Evolutionary conservation across 2,797 vertebrate species (phyloP).

Genomic region (Fratercula arctica): DNA sequence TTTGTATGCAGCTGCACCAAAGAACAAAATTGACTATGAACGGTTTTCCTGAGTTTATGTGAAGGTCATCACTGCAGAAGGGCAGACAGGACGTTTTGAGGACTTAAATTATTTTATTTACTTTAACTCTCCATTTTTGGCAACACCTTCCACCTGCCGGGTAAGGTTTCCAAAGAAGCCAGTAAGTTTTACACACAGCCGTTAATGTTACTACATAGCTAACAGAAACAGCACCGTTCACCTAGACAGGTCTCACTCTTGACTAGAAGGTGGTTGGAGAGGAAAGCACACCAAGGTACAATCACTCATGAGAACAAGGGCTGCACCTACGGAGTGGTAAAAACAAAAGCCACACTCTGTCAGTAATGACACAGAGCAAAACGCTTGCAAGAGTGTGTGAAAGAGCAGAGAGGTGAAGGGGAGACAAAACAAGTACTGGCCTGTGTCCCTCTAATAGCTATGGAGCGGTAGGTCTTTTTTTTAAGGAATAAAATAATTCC

Average conservation of each 20-base stretch:
- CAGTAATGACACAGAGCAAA: not conserved
- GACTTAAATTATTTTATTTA: not conserved
- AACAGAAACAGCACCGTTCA: not conserved
- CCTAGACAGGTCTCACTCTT: not conserved
- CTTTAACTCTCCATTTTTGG: not conserved
- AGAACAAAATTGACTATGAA: not conserved
- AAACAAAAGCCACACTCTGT: not conserved
- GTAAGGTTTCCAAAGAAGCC: not conserved
- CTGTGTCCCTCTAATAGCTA: not conserved
- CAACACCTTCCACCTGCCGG: not conserved
- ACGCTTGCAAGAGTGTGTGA: not conserved
- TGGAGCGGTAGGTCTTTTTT: not conserved
- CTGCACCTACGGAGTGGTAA: not conserved
- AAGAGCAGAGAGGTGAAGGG: not conserved
- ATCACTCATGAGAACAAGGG: not conserved
- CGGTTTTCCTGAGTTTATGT: not conserved
- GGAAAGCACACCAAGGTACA: not conserved
- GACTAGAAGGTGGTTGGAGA: not conserved
- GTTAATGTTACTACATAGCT: not conserved
- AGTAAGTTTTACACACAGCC: not conserved
- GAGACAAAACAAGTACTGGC: not conserved
- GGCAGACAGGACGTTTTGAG: not conserved
- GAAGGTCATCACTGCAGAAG: not conserved
- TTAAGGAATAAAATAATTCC: not conserved
- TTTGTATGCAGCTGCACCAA: not conserved